Evolutionary conservation across 2,888 invertebrate species (phyloP).

Genomic region (Parnassius apollo): DNA sequence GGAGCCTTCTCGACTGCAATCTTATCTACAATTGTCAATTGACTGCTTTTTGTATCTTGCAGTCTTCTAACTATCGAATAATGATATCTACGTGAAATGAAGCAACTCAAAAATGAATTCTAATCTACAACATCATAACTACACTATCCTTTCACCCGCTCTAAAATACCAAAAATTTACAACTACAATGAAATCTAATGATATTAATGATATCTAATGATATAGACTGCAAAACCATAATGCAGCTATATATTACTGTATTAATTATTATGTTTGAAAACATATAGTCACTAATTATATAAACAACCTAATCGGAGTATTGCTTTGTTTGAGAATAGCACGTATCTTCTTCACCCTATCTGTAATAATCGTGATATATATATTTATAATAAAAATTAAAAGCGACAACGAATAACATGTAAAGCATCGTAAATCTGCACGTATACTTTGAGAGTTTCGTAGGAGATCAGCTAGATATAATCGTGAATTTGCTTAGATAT

Average conservation of each 20-base stretch:
- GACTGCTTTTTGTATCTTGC: conserved; percentile 36
- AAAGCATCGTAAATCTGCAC: conserved; percentile 30
- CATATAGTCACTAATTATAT: conserved; percentile 35
- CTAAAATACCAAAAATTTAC: neutral
- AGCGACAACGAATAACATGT: conserved; percentile 33
- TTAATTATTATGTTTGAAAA: conserved; percentile 41
- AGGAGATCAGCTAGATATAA: conserved; percentile 18
- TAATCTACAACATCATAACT: neutral
- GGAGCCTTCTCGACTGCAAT: conserved; percentile 47
- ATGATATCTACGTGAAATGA: neutral
- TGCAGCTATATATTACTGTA: conserved; percentile 41
- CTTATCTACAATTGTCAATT: conserved; percentile 50
- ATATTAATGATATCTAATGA: too few species aligned
- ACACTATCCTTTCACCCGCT: neutral
- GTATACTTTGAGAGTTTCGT: conserved; percentile 30
- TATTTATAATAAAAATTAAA: conserved; percentile 25
- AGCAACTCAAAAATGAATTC: neutral
- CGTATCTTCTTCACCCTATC: conserved; percentile 32
- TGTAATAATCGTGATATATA: conserved; percentile 33
- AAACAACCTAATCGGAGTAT: conserved; percentile 40
- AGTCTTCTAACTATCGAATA: conserved; percentile 27
- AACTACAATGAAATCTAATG: neutral
- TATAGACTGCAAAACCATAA: conserved; percentile 42
- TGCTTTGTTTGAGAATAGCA: conserved; percentile 50
- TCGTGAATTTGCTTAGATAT: neutral